These are phyloP conservation scores for Brachyistius frenatus DNA, from an alignment of 2,113 vertebrate genomes.

Conservation along the genomic window DNA sequence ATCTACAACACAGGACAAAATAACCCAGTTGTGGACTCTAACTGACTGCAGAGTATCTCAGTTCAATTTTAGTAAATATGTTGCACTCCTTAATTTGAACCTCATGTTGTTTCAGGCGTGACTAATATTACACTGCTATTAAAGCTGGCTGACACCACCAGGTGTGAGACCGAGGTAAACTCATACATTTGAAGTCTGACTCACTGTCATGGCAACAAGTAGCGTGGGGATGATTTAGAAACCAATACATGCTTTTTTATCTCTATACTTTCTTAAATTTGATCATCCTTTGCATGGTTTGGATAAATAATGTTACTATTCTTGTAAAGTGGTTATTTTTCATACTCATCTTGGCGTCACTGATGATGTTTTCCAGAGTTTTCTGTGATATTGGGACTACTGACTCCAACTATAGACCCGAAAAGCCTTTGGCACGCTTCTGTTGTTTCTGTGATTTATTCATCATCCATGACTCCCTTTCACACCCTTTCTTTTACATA, in stretches of 20 bases:
- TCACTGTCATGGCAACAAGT: constrained; percentile 22
- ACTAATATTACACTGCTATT: neutral
- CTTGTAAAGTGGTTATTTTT: neutral
- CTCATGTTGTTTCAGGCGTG: neutral
- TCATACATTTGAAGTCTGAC: neutral
- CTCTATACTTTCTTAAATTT: no score
- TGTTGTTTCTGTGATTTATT: no score
- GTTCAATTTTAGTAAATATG: neutral
- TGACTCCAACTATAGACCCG: neutral
- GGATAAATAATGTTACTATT: neutral
- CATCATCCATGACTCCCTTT: neutral
- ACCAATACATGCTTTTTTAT: no score
- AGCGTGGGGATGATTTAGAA: neutral
- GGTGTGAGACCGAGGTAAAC: neutral
- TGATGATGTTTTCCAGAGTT: no score
- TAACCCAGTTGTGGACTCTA: neutral
- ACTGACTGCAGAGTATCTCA: neutral
- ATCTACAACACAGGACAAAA: neutral
- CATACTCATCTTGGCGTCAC: neutral
- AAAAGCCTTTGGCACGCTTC: neutral
- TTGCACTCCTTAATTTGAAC: neutral
- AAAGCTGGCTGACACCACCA: neutral
- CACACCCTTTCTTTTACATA: neutral
- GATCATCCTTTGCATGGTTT: neutral
- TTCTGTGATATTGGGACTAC: no score